Evolutionary conservation across 1,140 invertebrate species (phyloP), one percentile per base, ranked within the genome.

Genomic region (Philaenus spumarius): DNA sequence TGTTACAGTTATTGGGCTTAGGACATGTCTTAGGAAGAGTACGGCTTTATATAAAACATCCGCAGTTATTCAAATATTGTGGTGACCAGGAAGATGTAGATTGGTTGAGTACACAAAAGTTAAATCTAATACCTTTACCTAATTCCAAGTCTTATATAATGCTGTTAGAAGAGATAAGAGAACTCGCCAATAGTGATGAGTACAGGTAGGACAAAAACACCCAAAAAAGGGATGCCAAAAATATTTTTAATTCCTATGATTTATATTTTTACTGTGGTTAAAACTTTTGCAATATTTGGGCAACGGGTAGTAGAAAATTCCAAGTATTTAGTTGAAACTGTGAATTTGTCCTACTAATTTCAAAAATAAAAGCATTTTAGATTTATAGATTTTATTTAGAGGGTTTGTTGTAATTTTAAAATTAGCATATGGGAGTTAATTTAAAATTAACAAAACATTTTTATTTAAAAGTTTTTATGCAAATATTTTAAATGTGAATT

Each of bases 61-160:
- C 87, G 30, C 85, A 87, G 24, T 63, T 90, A 14, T 82, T 86
- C 47, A 80, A 85, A 67, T 92, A 91, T 73, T 82, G 82, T 52
- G 86, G 87, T 40, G 89, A 92, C 68, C 82, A 82, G 58, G 85
- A 88, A 64, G 89, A 92, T 66, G 89, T 89, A 68, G 84, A 88
- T 67, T 90, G 88, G 88, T 77, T 92, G 22, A 80, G 82, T 47
- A 84, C 82, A 60, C 82, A 88, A 62, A 85, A 86, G 67, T 72
- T 87, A 55, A 87, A 88, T 70, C 83, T 87, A 9, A 53, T 62
- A 19, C 58, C 62, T 39, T 51, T 60, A 39, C 64, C 81, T 83
- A 35, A 85, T 84, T 52, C 86, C 6, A 87, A 86, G 73, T 85
- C 87, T 24, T 89, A 89, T 64, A 80, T 92, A 59, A 80, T 90